Percentiles rank a stretch among this genome's conserved stretches.
phyloP scores from a whole-genome alignment of 2,888 invertebrate species.

The Mythimna pallens region DNA sequence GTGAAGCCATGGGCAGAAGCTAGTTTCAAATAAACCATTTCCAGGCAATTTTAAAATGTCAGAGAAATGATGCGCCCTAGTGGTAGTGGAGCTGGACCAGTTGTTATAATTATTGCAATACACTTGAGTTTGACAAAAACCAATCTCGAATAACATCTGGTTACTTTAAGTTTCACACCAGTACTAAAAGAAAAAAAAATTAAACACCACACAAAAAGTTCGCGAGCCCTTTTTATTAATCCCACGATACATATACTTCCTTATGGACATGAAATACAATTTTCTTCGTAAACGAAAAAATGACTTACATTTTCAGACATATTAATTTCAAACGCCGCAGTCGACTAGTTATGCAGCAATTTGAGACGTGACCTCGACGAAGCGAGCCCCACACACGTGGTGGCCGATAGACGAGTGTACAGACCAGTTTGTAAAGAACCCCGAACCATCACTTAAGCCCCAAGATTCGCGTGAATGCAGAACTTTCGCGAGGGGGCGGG shows the following conservation, averaged over 20 bases:
- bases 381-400: slow-evolving; percentile 78
- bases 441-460: slow-evolving; percentile 56
- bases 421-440: slow-evolving; percentile 70
- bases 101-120: too few species aligned
- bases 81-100: too few species aligned
- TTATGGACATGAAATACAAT: slow-evolving; percentile 67
- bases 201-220: slow-evolving; percentile 20
- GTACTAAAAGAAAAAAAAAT: not conserved
- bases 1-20: too few species aligned
- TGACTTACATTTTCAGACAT: slow-evolving; percentile 78
- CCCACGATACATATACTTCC: slow-evolving; percentile 58
- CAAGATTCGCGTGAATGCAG: slow-evolving; percentile 64
- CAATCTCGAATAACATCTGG: not conserved
- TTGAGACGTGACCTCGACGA: slow-evolving; percentile 86
- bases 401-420: slow-evolving; percentile 67
- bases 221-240: slow-evolving; percentile 43
- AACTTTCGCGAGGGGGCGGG: slow-evolving; percentile 67
- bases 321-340: slow-evolving; percentile 88
- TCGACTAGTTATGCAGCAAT: slow-evolving; percentile 88
- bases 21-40: too few species aligned
- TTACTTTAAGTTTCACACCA: not conserved
- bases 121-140: not conserved
- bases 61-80: too few species aligned
- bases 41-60: too few species aligned
- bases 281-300: slow-evolving; percentile 72